A percentile compares a stretch with the other conserved stretches of the same genome.
phyloP scores from a whole-genome alignment of 2,797 vertebrate species.

The Pygocentrus nattereri region DNA sequence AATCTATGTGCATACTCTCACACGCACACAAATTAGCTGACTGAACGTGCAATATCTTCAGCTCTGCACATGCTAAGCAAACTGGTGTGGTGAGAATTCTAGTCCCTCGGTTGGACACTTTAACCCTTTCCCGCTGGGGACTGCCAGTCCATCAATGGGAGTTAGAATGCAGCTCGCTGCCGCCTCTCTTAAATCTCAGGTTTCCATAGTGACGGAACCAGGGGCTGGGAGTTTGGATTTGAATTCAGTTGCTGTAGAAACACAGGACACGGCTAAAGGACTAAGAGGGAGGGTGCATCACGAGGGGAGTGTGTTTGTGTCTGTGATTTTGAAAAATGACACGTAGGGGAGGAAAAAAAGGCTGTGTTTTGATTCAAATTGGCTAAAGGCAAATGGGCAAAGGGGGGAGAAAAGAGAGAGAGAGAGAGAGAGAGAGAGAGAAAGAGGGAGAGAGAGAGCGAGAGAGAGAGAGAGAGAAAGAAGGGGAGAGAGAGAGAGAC shows the following conservation, averaged over 20 bases:
- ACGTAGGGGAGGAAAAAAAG: slow-evolving; percentile 42
- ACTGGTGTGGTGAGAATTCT: slow-evolving; percentile 29
- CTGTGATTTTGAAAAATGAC: slow-evolving; percentile 77
- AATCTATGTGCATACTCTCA: not conserved
- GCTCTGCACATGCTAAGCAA: slow-evolving; percentile 24
- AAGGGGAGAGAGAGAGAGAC: slow-evolving; percentile 51
- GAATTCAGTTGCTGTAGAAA: slow-evolving; percentile 83
- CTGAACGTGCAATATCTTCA: slow-evolving; percentile 18
- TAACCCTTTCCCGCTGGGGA: slow-evolving; percentile 61
- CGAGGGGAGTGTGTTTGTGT: slow-evolving; percentile 55
- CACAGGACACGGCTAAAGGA: slow-evolving; percentile 53
- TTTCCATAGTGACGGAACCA: slow-evolving; percentile 80
- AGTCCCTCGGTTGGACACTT: slow-evolving; percentile 40
- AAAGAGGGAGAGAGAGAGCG: slow-evolving; percentile 40
- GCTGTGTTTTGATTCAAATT: slow-evolving; percentile 66
- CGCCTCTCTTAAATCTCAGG: slow-evolving; percentile 73
- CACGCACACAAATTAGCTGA: slow-evolving; percentile 13
- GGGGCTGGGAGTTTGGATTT: slow-evolving; percentile 79
- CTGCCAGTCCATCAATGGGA: slow-evolving; percentile 75
- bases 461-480: slow-evolving; percentile 28
- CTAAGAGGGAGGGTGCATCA: slow-evolving; percentile 57
- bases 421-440: slow-evolving; percentile 45
- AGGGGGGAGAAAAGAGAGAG: slow-evolving; percentile 9
- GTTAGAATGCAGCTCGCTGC: slow-evolving; percentile 59
- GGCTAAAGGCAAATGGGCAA: slow-evolving; percentile 32